phyloP scores from a whole-genome alignment of 2,888 invertebrate species.

The Aphrophora alni region DNA sequence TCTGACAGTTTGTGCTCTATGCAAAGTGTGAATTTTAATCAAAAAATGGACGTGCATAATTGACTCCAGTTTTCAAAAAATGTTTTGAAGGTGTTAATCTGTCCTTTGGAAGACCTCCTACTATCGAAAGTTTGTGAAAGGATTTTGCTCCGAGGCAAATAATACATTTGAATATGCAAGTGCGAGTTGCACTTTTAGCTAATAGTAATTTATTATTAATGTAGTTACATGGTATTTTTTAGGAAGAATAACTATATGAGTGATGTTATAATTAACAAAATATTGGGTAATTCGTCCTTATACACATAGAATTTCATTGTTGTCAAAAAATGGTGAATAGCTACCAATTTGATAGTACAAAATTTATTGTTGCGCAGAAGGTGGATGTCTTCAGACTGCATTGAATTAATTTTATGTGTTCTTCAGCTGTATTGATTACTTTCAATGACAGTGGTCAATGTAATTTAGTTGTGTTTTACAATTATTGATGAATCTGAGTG shows the following conservation, averaged over 20 bases:
- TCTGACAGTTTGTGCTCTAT: conserved; percentile 11
- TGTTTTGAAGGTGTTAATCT: too few species aligned
- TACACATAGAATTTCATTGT: conserved; percentile 27
- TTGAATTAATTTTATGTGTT: background rate
- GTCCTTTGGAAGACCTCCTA: conserved; percentile 41
- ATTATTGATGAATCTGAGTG: too few species aligned
- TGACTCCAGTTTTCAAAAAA: conserved; percentile 41
- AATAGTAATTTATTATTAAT: conserved; percentile 42
- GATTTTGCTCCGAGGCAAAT: conserved; percentile 40
- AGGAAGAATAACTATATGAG: conserved; percentile 31
- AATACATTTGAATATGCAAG: conserved; percentile 40
- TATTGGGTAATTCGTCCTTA: conserved; percentile 40
- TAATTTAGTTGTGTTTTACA: background rate
- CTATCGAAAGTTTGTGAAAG: background rate
- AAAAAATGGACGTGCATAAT: conserved; percentile 48
- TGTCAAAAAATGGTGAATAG: conserved; percentile 19
- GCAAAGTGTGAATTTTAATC: conserved; percentile 8
- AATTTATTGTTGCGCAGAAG: background rate
- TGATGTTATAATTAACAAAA: conserved; percentile 18
- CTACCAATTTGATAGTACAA: too few species aligned
- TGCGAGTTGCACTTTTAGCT: conserved; percentile 37
- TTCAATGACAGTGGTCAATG: background rate
- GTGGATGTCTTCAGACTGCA: background rate
- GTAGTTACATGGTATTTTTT: conserved; percentile 26
- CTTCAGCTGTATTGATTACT: background rate